Evolutionary conservation across 2,888 invertebrate species (phyloP).

Genomic region (Zele albiditarsus): DNA sequence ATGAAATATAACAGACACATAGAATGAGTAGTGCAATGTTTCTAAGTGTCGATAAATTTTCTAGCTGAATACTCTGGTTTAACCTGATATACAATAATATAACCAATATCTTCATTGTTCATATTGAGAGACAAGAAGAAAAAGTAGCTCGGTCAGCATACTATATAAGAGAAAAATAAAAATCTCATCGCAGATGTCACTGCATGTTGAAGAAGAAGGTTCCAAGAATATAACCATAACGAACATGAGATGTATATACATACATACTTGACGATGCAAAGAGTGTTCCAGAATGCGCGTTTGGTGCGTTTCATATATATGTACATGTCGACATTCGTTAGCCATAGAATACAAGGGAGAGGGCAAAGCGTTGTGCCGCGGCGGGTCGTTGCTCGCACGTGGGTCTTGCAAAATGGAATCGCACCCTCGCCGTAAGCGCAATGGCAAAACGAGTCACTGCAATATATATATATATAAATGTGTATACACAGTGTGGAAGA

Average conservation of each 20-base stretch:
- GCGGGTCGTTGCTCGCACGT: slow-evolving; percentile 39
- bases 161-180: background rate
- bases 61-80: background rate
- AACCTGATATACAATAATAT: slow-evolving; percentile 8
- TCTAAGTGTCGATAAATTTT: background rate
- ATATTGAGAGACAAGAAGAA: background rate
- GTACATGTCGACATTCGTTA: background rate
- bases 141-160: background rate
- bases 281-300: background rate
- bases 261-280: background rate
- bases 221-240: slow-evolving; percentile 1
- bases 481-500: background rate
- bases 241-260: background rate
- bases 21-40: background rate
- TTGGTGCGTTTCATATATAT: background rate
- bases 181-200: background rate
- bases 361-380: background rate
- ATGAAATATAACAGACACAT: background rate
- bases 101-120: background rate
- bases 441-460: slow-evolving; percentile 29
- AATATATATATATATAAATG: slow-evolving; percentile 3
- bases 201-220: slow-evolving; percentile 4
- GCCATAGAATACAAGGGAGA: background rate
- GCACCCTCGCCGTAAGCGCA: slow-evolving; percentile 35
- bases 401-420: slow-evolving; percentile 40